Conservation (phyloP, 1,140 invertebrate genomes). For the Radopholus similis region DNA sequence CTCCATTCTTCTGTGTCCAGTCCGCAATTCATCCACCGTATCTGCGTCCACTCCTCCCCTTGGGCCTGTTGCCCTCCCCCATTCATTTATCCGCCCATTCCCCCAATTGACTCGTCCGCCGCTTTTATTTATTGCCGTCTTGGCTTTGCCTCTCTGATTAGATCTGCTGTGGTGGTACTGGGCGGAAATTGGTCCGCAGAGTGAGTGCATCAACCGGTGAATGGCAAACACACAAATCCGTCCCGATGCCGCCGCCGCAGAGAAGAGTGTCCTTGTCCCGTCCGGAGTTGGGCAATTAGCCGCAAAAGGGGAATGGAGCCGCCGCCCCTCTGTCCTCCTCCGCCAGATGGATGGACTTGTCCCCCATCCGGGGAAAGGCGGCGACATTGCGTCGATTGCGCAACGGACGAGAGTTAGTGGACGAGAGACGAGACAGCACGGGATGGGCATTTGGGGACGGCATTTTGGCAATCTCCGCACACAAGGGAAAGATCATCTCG, state of each 20-base stretch:
- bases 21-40: no score
- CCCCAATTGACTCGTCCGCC: background rate
- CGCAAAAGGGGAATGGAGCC: background rate
- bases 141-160: background rate
- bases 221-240: background rate
- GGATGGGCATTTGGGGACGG: no score
- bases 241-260: background rate
- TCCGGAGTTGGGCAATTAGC: background rate
- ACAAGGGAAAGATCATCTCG: no score
- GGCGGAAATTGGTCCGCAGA: background rate
- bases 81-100: background rate
- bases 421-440: no score
- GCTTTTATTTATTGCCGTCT: constrained; percentile 1
- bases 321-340: background rate
- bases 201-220: background rate
- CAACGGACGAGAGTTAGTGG: no score
- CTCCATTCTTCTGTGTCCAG: background rate
- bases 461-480: no score
- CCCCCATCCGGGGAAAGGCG: no score
- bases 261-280: background rate
- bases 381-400: no score
- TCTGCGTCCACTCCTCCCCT: background rate
- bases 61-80: background rate
- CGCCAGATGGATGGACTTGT: constrained; percentile 4
- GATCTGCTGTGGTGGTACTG: background rate